These are phyloP conservation scores for Lepeophtheirus nordmannii DNA, from an alignment of 2,888 invertebrate genomes.

Conservation along the genomic window DNA sequence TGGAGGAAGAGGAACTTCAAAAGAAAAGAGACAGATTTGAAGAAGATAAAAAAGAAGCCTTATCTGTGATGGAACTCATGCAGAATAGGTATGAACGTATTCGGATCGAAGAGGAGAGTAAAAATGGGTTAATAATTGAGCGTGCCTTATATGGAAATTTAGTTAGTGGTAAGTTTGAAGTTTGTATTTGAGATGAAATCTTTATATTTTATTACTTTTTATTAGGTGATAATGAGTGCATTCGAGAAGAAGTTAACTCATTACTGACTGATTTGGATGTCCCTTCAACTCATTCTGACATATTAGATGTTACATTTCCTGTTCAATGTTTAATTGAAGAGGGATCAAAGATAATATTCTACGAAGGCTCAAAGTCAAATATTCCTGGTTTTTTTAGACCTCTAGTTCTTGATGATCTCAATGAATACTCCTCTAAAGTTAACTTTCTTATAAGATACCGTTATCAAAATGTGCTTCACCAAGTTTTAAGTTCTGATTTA, in stretches of 20 bases:
- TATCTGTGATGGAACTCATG: conserved; percentile 76
- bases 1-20: conserved; percentile 54
- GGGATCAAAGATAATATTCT: conserved; percentile 59
- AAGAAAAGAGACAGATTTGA: conserved; percentile 4
- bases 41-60: conserved; percentile 48
- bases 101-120: conserved; percentile 58
- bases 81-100: conserved; percentile 71
- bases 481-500: conserved; percentile 59
- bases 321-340: conserved; percentile 83
- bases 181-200: not conserved
- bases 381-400: conserved; percentile 94
- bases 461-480: conserved; percentile 61
- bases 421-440: conserved; percentile 48
- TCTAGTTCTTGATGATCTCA: conserved; percentile 56
- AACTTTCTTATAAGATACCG: conserved; percentile 62
- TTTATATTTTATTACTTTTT: not conserved
- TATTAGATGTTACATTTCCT: conserved; percentile 83
- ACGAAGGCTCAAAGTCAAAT: conserved; percentile 76
- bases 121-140: conserved; percentile 66
- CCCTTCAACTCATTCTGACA: conserved; percentile 35
- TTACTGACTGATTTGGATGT: conserved; percentile 20
- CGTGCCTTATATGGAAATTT: conserved; percentile 47
- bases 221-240: not conserved
- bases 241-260: not conserved
- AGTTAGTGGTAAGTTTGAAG: not conserved